phyloP scores from a whole-genome alignment of 2,797 vertebrate species.

The Orestias chungarensis region DNA sequence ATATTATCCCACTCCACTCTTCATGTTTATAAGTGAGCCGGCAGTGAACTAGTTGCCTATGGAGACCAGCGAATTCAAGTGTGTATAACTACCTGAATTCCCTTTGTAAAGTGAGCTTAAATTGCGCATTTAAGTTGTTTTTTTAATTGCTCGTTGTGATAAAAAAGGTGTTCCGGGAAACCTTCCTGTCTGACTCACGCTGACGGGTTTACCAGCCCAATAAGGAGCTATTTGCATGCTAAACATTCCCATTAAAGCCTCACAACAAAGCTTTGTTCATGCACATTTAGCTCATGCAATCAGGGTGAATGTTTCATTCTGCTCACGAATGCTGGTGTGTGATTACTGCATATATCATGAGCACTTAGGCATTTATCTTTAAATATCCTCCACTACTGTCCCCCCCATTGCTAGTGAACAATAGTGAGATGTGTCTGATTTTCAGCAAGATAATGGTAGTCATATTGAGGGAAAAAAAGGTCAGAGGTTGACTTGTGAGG shows the following conservation, averaged over 20 bases:
- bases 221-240: conserved; percentile 30
- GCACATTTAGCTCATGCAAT: conserved; percentile 46
- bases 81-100: conserved; percentile 45
- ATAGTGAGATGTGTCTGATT: conserved; percentile 84
- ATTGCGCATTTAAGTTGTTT: conserved; percentile 54
- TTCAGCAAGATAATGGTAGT: conserved; percentile 87
- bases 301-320: conserved; percentile 45
- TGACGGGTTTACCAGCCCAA: conserved; percentile 41
- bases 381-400: conserved; percentile 72
- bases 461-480: conserved; percentile 83
- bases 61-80: conserved; percentile 68
- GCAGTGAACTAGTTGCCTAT: conserved; percentile 67
- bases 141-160: conserved; percentile 48
- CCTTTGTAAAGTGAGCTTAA: conserved; percentile 52
- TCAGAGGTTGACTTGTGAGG: conserved; percentile 81
- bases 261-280: conserved; percentile 24
- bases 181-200: conserved; percentile 13
- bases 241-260: conserved; percentile 45
- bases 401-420: conserved; percentile 72
- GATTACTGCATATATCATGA: conserved; percentile 73
- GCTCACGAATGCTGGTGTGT: conserved; percentile 46
- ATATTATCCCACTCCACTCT: conserved; percentile 51
- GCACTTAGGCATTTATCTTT: conserved; percentile 79
- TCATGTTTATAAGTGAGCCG: conserved; percentile 65
- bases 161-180: conserved; percentile 34